Conservation (phyloP, 2,113 vertebrate species). For the Porphyrio hochstetteri region DNA sequence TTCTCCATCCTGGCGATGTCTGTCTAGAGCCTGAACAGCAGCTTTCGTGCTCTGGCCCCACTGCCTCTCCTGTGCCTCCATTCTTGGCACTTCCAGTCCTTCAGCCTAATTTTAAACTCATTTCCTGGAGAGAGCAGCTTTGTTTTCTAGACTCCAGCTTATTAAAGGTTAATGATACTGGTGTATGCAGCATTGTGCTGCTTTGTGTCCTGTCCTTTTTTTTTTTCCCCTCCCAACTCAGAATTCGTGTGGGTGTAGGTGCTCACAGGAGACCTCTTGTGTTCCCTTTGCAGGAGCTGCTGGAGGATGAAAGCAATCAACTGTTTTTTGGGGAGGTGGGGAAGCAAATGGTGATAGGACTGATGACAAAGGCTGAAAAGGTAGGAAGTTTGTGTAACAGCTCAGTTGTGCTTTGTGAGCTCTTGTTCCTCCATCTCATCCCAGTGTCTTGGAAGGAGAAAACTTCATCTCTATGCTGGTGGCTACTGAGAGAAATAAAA, state of each 20-base stretch:
- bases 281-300: constrained; percentile 79
- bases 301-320: constrained; percentile 87
- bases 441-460: background rate
- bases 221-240: background rate
- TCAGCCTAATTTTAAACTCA: background rate
- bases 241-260: background rate
- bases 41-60: background rate
- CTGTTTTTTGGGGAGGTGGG: constrained; percentile 94
- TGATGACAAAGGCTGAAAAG: constrained; percentile 95
- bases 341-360: constrained; percentile 92
- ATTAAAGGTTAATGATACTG: background rate
- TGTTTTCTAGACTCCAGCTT: background rate
- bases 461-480: background rate
- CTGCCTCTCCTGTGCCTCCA: rapidly evolving
- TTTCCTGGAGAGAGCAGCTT: background rate
- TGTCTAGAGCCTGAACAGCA: background rate
- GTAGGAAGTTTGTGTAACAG: constrained; percentile 64
- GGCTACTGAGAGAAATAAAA: background rate
- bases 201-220: background rate
- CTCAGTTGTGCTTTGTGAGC: background rate
- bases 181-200: background rate
- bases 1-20: background rate
- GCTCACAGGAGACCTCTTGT: background rate
- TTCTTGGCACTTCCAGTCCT: background rate
- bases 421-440: background rate